Evolutionary conservation across 2,113 vertebrate species (phyloP), one percentile per base, ranked within the genome.

Genomic region (Murina feae): DNA sequence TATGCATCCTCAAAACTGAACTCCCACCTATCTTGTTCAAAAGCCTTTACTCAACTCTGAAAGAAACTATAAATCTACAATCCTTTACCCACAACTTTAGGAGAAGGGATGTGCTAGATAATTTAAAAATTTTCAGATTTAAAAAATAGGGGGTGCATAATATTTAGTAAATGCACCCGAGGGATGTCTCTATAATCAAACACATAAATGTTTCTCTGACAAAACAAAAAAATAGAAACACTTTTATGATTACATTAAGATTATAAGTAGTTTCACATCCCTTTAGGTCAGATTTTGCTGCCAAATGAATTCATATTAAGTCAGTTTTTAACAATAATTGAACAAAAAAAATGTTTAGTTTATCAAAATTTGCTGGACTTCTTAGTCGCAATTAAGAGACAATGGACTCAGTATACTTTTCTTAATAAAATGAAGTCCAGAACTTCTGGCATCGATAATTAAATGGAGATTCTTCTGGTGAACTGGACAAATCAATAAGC

Each of bases 361-460:
- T 92, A 85, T 92, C 51, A 92, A 76, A 90, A 69, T 58, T 42
- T 55, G 32, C 14, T 95, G 68, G 28, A 69, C 79, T 91, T 89
- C 53, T 79, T 55, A 39, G 55, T 47, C 53, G 32, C 32, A 55
- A 49, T 82, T 72, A 83, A 74, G 47, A 32, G 21, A 81, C 47
- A n/a, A n/a, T 55, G 1, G 3, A 74, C 47, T 92, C 47, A n/a
- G 23, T 82, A 72, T n/a, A 58, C 4, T 16, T 91, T n/a, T 23
- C 16, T 63, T 86, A 72, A 72, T 92, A 71, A 74, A 90, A 86
- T 49, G 14, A 95, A 86, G 69, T 47, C n/a, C 49, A 37, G n/a
- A 89, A 69, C 6, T 51, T 71, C 30, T 4, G 66, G n/a, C 69
- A 9, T 58, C 75, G 32, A 83, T 30, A 39, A 20, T 25, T 49